Conservation (phyloP, 1,140 invertebrate genomes). For the Drosophila oshimai region DNA sequence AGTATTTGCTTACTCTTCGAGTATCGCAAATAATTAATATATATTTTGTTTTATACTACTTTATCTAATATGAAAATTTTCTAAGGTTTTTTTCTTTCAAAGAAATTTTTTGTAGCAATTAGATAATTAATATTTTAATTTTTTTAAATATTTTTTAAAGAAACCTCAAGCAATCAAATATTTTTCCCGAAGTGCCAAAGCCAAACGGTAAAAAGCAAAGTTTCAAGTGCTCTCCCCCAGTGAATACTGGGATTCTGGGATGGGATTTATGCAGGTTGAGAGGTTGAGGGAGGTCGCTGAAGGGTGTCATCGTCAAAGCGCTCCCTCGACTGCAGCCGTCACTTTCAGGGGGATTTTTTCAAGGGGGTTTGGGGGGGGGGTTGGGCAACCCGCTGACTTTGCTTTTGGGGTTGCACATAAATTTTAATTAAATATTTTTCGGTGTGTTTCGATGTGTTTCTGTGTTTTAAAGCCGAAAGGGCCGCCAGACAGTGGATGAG, state of each 20-base stretch:
- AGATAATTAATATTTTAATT: neutral
- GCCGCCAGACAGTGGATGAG: constrained; percentile 41
- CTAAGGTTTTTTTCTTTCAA: no score
- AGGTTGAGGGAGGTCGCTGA: constrained; percentile 42
- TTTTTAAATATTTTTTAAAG: neutral
- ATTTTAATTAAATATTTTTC: constrained; percentile 81
- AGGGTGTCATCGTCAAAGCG: constrained; percentile 40
- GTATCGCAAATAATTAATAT: no score
- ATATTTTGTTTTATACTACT: no score
- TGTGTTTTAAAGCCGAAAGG: constrained; percentile 8
- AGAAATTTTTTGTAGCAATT: neutral
- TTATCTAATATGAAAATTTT: no score
- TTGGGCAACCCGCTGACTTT: constrained; percentile 35
- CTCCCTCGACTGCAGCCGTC: constrained; percentile 23
- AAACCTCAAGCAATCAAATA: no score
- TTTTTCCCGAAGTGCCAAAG: neutral
- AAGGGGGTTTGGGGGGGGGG: constrained; percentile 19
- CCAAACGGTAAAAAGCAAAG: constrained; percentile 40
- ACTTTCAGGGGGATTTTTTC: neutral
- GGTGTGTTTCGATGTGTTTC: constrained; percentile 26
- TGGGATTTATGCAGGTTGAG: neutral
- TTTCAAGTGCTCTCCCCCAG: constrained; percentile 30
- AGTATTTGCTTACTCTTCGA: no score
- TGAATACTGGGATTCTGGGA: neutral
- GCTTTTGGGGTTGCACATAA: constrained; percentile 66